Evolutionary conservation across 2,113 vertebrate genomes (phyloP).

Genomic region (Colaptes auratus): DNA sequence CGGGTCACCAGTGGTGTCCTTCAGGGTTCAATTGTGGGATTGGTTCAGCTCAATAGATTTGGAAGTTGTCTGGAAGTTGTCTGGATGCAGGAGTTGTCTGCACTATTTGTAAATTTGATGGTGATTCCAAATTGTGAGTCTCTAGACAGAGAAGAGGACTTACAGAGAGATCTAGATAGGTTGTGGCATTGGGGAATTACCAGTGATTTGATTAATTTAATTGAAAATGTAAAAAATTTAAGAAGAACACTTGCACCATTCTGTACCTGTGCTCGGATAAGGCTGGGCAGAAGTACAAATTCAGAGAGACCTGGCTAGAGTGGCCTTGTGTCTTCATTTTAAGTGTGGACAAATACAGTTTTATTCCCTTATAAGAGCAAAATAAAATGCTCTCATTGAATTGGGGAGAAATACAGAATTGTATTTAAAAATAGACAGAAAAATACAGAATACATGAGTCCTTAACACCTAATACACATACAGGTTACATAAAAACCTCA

Average conservation of each 20-base stretch:
- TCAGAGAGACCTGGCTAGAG: not conserved
- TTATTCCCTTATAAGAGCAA: no score
- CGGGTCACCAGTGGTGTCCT: accelerated
- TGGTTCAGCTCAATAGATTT: not conserved
- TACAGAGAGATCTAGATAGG: not conserved
- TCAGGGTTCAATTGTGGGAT: not conserved
- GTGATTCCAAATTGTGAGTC: not conserved
- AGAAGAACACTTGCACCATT: not conserved
- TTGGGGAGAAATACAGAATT: no score
- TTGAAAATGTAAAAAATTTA: not conserved
- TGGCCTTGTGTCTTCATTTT: no score
- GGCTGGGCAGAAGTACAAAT: accelerated
- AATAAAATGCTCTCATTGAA: no score
- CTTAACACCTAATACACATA: no score
- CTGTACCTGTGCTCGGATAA: not conserved
- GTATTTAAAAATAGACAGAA: no score
- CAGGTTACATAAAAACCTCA: no score
- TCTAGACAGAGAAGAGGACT: not conserved
- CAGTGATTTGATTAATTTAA: not conserved
- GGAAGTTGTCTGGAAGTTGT: not conserved
- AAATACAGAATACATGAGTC: no score
- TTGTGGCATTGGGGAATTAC: not conserved
- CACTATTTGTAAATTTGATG: not conserved
- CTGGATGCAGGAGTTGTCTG: not conserved
- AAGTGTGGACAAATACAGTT: no score